Evolutionary conservation across 92 coral and sea anemone genomes (phyloP), one percentile per base, ranked within the genome.

Genomic region (Epizoanthus scotinus): DNA sequence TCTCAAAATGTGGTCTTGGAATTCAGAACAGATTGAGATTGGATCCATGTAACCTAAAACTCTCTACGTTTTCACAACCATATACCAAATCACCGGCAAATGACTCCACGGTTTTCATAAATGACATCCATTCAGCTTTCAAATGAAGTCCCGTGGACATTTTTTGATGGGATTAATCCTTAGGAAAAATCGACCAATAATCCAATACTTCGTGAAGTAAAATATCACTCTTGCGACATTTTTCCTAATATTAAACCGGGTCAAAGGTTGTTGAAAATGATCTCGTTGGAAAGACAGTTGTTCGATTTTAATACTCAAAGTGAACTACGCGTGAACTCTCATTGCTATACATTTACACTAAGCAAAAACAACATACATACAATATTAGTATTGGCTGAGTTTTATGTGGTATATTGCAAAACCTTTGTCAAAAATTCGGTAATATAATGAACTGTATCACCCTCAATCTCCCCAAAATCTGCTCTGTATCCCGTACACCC

Each of bases 241-340:
- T 58, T 38, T 6, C 21, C 40, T 34, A 0, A 34, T n/a, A n/a
- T 75, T 57, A 3, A 5, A 58, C 15, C 25, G 55, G 68, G 81
- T 75, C 24, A 75, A 58, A 57, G 68, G 81, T 75, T 75, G 81
- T 53, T 56, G 65, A 73, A 56, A 73, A 73, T 6, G 34, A 44
- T 27, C n/a, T 20, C 40, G 67, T 58, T 66, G 40, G 81, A 75
- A 34, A 75, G 68, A 58, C 28, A 75, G 22, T 63, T 73, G 44
- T 64, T 27, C 70, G 29, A n/a, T 54, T 73, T 57, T 59, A n/a
- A 54, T 59, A 9, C 67, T 75, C 36, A 54, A 67, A 58, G 66
- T 75, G 67, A 75, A 34, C 68, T 75, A 59, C 81, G 54, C 56
- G 68, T 75, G 81, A 75, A 74, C 25, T 69, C 13, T 34, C 40